Evolutionary conservation across 2,888 invertebrate species (phyloP).

Genomic region (Graphium colonna): DNA sequence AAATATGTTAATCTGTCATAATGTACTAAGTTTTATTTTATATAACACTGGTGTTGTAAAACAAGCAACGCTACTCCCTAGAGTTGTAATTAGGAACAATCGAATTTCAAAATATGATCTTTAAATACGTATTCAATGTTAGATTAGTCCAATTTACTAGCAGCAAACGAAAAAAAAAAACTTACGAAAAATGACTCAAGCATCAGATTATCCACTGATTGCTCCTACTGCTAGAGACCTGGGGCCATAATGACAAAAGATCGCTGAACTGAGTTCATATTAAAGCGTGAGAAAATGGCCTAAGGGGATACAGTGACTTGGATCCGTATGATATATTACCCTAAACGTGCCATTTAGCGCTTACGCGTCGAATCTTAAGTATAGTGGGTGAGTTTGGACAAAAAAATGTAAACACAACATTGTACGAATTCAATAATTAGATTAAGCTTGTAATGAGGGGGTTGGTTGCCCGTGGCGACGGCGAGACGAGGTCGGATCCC

Average conservation of each 20-base stretch:
- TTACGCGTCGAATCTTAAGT: conserved; percentile 74
- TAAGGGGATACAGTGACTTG: conserved; percentile 65
- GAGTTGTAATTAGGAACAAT: not conserved
- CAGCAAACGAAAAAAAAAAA: not conserved
- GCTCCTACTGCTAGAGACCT: conserved; percentile 2
- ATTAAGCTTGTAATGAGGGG: conserved; percentile 77
- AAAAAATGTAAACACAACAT: conserved; percentile 79
- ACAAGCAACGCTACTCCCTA: too few species aligned
- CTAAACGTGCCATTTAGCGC: conserved; percentile 80
- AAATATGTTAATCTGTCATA: too few species aligned
- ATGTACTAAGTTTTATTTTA: too few species aligned
- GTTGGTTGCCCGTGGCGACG: conserved; percentile 66
- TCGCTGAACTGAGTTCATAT: conserved; percentile 14
- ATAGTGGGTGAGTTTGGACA: conserved; percentile 76
- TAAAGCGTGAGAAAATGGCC: conserved; percentile 66
- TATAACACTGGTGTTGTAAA: too few species aligned
- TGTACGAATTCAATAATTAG: conserved; percentile 80
- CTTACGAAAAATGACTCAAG: conserved; percentile 5
- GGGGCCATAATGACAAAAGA: conserved; percentile 24
- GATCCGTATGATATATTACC: conserved; percentile 70
- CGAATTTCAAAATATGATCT: too few species aligned
- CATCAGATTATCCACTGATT: conserved; percentile 9
- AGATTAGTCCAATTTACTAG: not conserved
- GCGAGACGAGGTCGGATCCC: conserved; percentile 56
- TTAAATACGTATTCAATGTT: not conserved